phyloP scores from a whole-genome alignment of 2,888 invertebrate genomes.

The Polyommatus icarus region DNA sequence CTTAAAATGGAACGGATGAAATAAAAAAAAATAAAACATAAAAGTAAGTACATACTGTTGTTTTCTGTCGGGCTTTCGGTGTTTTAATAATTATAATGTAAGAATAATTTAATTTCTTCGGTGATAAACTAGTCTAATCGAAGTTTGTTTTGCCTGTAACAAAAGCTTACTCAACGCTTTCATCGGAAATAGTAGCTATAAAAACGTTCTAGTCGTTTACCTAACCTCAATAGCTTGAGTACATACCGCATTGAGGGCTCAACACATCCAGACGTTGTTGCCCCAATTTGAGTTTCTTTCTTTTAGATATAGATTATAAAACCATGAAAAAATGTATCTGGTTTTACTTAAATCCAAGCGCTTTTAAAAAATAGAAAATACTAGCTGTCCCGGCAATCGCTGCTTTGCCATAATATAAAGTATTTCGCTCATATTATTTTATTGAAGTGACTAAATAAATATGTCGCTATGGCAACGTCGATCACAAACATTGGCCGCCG shows the following conservation, averaged over 20 bases:
- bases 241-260: conserved; percentile 24
- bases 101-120: background rate
- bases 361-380: background rate
- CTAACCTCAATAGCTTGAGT: conserved; percentile 38
- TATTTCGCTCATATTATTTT: no score
- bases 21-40: no score
- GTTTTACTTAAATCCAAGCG: background rate
- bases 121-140: background rate
- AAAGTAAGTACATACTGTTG: background rate
- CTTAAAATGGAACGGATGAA: background rate
- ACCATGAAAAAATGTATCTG: background rate
- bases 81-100: no score
- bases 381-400: no score
- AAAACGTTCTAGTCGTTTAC: conserved; percentile 33
- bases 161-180: conserved; percentile 9
- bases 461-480: no score
- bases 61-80: no score
- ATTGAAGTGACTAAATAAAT: no score
- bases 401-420: no score
- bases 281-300: conserved; percentile 34
- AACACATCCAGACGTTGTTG: conserved; percentile 35
- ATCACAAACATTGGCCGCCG: no score
- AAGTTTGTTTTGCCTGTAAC: background rate
- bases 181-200: conserved; percentile 20
- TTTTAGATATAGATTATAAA: conserved; percentile 13